Evolutionary conservation across 2,113 vertebrate genomes (phyloP).

Genomic region (Carollia perspicillata): DNA sequence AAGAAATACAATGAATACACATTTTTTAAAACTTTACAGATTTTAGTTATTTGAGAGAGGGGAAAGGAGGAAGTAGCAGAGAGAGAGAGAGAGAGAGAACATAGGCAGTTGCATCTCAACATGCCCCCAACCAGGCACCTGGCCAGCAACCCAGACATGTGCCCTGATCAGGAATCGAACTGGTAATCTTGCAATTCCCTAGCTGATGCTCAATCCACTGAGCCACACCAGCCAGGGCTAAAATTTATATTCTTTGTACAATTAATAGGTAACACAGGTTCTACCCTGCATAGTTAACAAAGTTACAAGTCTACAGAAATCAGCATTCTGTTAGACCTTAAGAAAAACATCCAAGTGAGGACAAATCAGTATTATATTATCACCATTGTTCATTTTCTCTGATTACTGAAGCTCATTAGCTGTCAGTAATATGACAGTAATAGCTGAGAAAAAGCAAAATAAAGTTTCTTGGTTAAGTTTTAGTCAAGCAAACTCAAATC

Average conservation of each 20-base stretch:
- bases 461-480: conserved; percentile 15
- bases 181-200: too few species aligned
- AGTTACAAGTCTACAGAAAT: background rate
- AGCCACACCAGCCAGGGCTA: too few species aligned
- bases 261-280: background rate
- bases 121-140: too few species aligned
- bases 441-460: conserved; percentile 29
- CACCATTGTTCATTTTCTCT: background rate
- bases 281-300: background rate
- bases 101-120: too few species aligned
- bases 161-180: too few species aligned
- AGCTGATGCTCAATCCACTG: too few species aligned
- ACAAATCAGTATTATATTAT: background rate
- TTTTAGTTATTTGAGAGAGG: too few species aligned
- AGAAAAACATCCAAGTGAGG: conserved; percentile 11
- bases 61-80: too few species aligned
- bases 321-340: background rate
- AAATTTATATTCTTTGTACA: background rate
- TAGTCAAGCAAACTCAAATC: conserved; percentile 2
- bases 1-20: background rate
- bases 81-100: too few species aligned
- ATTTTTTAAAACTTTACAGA: too few species aligned
- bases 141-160: too few species aligned
- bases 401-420: background rate
- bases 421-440: background rate